phyloP scores from a whole-genome alignment of 2,888 invertebrate genomes.

The Lamellibrachia satsuma region DNA sequence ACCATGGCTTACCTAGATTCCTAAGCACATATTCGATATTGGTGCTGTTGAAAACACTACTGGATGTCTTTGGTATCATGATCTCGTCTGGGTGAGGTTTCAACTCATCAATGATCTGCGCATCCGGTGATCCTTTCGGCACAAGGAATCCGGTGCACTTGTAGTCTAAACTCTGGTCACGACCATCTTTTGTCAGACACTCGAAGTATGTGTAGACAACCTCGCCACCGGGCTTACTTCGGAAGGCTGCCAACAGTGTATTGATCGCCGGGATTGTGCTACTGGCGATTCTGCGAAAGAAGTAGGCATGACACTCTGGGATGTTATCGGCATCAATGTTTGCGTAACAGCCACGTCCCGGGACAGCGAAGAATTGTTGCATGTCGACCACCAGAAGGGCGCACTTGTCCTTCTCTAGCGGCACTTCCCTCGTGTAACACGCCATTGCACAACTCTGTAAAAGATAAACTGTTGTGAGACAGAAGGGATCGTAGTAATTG shows the following conservation, averaged over 20 bases:
- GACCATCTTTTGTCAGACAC: conserved; percentile 35
- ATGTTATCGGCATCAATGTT: conserved; percentile 29
- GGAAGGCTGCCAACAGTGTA: conserved; percentile 27
- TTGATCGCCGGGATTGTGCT: conserved; percentile 30
- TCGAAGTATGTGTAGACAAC: conserved; percentile 33
- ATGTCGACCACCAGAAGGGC: conserved; percentile 35
- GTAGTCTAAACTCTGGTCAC: conserved; percentile 39
- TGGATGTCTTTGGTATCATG: conserved; percentile 37
- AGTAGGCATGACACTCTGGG: conserved; percentile 21
- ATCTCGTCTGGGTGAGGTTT: conserved; percentile 35
- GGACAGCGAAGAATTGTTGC: conserved; percentile 33
- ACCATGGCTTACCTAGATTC: conserved; percentile 33
- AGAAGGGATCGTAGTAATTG: background rate
- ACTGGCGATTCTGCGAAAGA: conserved; percentile 27
- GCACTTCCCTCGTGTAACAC: background rate
- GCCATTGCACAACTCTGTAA: background rate
- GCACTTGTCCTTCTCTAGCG: background rate
- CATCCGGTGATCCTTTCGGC: conserved; percentile 33
- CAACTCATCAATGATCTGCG: conserved; percentile 25
- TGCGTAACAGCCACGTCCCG: conserved; percentile 26
- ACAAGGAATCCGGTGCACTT: conserved; percentile 33
- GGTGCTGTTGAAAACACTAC: conserved; percentile 37
- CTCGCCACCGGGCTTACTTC: conserved; percentile 22
- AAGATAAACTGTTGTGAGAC: background rate
- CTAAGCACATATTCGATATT: conserved; percentile 38